phyloP scores from a whole-genome alignment of 2,888 invertebrate species.

The Dione vanillae region DNA sequence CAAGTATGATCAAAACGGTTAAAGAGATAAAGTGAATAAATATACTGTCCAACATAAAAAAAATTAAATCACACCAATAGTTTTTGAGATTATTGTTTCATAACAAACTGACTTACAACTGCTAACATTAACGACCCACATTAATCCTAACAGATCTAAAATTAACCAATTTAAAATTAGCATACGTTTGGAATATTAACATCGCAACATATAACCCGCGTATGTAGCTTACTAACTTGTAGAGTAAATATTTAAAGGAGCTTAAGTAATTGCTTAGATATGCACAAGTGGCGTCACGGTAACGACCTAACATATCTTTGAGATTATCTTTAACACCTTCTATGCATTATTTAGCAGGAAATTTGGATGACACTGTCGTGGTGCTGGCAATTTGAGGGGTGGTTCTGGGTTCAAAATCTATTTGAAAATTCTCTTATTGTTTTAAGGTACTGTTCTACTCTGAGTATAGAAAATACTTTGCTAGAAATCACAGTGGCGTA shows the following conservation, averaged over 20 bases:
- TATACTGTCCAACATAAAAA: too few relatives aligned
- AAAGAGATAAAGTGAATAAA: too few relatives aligned
- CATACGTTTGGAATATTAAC: slow-evolving; percentile 22
- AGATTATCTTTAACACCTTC: slow-evolving; percentile 33
- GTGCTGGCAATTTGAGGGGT: too few relatives aligned
- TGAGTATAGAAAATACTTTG: too few relatives aligned
- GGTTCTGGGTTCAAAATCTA: neutral
- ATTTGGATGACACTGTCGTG: neutral
- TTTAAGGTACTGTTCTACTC: too few relatives aligned
- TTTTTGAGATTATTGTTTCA: too few relatives aligned
- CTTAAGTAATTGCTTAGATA: slow-evolving; percentile 66
- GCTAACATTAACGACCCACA: neutral
- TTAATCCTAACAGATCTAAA: neutral
- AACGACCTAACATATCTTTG: slow-evolving; percentile 31
- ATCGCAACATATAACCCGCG: neutral
- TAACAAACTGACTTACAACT: too few relatives aligned
- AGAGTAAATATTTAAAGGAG: slow-evolving; percentile 63
- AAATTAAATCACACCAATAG: too few relatives aligned
- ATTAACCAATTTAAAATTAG: slow-evolving; percentile 13
- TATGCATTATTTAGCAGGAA: slow-evolving; percentile 37
- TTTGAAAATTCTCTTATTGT: too few relatives aligned
- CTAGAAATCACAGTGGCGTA: too few relatives aligned
- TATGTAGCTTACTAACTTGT: slow-evolving; percentile 23
- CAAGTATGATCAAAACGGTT: too few relatives aligned
- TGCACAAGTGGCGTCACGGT: slow-evolving; percentile 43